Evolutionary conservation across 64 coral and sea anemone genomes (phyloP).

Genomic region (Stichodactyla helianthus): DNA sequence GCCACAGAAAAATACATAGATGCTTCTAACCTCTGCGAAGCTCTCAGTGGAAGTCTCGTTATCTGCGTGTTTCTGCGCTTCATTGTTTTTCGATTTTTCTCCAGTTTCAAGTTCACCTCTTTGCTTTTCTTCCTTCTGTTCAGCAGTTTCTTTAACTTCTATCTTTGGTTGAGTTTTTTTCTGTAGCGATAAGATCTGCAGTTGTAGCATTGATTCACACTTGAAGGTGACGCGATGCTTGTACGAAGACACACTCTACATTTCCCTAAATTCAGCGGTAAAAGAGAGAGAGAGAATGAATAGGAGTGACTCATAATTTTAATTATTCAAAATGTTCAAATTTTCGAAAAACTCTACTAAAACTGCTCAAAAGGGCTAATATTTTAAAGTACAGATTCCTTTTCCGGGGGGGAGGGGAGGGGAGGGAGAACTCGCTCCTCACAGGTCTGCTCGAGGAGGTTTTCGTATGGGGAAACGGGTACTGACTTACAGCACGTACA

Average conservation of each 20-base stretch:
- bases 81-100: not conserved
- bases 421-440: too few relatives aligned
- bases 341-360: too few relatives aligned
- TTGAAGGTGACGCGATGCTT: not conserved
- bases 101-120: not conserved
- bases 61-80: not conserved
- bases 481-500: too few relatives aligned
- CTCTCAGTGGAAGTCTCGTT: not conserved
- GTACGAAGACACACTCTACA: not conserved
- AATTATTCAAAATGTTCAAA: too few relatives aligned
- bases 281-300: not conserved
- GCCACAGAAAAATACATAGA: not conserved
- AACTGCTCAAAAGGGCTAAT: too few relatives aligned
- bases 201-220: not conserved
- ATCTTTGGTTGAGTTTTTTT: not conserved
- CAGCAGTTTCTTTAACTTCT: constrained; percentile 1
- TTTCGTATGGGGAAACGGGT: too few relatives aligned
- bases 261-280: not conserved
- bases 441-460: too few relatives aligned
- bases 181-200: not conserved
- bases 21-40: not conserved
- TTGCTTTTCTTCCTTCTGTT: not conserved
- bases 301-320: too few relatives aligned
- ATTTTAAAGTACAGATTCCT: too few relatives aligned
- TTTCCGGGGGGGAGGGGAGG: too few relatives aligned